Conservation (phyloP, 2,797 vertebrate species). For the Eulemur rubriventer region DNA sequence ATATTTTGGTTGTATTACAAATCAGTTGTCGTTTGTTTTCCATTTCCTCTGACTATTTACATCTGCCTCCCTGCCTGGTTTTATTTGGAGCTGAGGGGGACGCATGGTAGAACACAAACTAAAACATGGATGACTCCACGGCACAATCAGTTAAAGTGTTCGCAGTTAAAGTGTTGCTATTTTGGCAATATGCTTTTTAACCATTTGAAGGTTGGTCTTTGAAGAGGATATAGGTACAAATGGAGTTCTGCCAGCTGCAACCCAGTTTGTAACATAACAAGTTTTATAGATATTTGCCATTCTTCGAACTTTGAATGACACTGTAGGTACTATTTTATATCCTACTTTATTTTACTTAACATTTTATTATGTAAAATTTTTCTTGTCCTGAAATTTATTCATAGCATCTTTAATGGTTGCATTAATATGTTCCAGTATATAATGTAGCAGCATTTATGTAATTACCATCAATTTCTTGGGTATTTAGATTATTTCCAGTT, state of each 20-base stretch:
- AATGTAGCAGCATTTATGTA: background rate
- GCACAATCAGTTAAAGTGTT: background rate
- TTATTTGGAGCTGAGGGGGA: background rate
- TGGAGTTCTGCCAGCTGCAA: background rate
- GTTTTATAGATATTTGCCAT: background rate
- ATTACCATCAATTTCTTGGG: background rate
- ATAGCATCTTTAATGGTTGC: background rate
- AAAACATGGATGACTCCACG: background rate
- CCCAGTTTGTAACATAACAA: background rate
- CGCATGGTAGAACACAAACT: accelerated
- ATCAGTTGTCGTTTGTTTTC: conserved; percentile 63
- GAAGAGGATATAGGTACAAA: background rate
- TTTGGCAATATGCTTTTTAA: background rate
- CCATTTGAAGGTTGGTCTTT: background rate
- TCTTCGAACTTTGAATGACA: background rate
- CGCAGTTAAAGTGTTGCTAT: too few relatives aligned
- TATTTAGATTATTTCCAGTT: background rate
- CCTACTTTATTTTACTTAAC: background rate
- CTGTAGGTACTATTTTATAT: background rate
- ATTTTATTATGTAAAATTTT: background rate
- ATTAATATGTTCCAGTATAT: background rate
- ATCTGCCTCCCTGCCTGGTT: background rate
- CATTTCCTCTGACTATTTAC: conserved; percentile 5
- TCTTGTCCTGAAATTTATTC: background rate
- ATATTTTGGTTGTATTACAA: conserved; percentile 63